phyloP scores from a whole-genome alignment of 2,113 vertebrate genomes.

The Catharus bicknelli region DNA sequence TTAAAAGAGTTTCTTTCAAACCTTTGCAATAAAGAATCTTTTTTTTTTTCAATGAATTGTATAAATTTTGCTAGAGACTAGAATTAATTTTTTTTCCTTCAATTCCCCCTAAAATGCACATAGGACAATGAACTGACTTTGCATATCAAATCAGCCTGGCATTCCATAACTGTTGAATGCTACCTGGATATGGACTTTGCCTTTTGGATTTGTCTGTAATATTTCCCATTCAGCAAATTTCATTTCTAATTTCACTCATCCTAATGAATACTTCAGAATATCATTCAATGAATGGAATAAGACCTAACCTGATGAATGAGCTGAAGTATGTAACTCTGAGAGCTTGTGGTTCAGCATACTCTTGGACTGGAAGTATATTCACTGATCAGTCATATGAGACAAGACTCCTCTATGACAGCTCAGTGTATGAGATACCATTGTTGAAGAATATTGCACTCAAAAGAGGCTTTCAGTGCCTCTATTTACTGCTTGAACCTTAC shows the following conservation, averaged over 20 bases:
- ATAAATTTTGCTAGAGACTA: background rate
- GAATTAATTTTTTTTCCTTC: background rate
- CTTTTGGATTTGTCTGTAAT: background rate
- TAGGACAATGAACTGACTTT: background rate
- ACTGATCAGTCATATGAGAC: background rate
- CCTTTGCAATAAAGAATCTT: background rate
- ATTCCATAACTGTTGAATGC: background rate
- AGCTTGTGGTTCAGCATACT: constrained; percentile 15
- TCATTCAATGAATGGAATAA: background rate
- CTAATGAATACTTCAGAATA: constrained; percentile 12
- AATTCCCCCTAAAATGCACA: background rate
- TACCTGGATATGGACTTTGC: background rate
- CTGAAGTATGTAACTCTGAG: background rate
- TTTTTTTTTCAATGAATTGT: background rate
- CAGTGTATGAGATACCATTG: background rate
- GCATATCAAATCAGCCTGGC: rapidly evolving
- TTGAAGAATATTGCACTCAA: background rate
- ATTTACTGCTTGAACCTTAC: background rate
- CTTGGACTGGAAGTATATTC: constrained; percentile 31
- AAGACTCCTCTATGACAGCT: background rate
- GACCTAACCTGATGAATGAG: background rate
- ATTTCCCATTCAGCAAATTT: background rate
- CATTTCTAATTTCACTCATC: background rate
- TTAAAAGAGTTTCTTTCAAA: background rate
- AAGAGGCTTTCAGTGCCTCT: background rate